Percentiles rank a stretch among this genome's conserved stretches.
Conservation (phyloP, 2,797 vertebrate species). For the Sparus aurata region DNA sequence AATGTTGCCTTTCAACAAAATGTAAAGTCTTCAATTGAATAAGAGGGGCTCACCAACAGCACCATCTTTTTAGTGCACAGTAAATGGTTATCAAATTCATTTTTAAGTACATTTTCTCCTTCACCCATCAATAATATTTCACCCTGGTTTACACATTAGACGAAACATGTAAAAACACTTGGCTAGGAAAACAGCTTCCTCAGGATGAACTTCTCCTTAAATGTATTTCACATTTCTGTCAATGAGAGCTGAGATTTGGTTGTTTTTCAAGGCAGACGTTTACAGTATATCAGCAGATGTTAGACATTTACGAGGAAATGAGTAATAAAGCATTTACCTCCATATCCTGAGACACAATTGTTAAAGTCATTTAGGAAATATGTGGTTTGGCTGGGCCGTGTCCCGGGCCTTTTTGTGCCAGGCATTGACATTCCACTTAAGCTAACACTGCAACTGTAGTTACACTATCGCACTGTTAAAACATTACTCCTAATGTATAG, state of each 20-base stretch:
- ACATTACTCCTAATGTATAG: background rate
- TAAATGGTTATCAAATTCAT: constrained; percentile 2
- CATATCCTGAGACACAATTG: constrained; percentile 15
- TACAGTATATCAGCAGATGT: constrained; percentile 2
- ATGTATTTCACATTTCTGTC: constrained; percentile 1
- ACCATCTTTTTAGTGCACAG: background rate
- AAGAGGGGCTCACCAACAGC: background rate
- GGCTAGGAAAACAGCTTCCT: background rate
- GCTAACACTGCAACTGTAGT: background rate
- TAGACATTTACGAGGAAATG: constrained; percentile 22
- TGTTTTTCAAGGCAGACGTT: constrained; percentile 1
- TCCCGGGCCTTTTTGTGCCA: background rate
- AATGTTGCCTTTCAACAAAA: background rate
- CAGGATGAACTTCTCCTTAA: background rate
- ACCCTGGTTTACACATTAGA: background rate
- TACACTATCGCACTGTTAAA: background rate
- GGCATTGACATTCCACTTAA: constrained; percentile 2
- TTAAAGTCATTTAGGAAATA: constrained; percentile 20
- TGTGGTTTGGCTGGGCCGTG: constrained; percentile 4
- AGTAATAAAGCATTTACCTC: constrained; percentile 11
- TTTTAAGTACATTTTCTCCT: background rate
- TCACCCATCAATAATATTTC: background rate
- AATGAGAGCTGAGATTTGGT: constrained; percentile 2
- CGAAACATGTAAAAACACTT: constrained; percentile 1
- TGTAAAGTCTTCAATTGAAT: constrained; percentile 4